phyloP scores from a whole-genome alignment of 2,888 invertebrate genomes.

The Hyalella azteca region DNA sequence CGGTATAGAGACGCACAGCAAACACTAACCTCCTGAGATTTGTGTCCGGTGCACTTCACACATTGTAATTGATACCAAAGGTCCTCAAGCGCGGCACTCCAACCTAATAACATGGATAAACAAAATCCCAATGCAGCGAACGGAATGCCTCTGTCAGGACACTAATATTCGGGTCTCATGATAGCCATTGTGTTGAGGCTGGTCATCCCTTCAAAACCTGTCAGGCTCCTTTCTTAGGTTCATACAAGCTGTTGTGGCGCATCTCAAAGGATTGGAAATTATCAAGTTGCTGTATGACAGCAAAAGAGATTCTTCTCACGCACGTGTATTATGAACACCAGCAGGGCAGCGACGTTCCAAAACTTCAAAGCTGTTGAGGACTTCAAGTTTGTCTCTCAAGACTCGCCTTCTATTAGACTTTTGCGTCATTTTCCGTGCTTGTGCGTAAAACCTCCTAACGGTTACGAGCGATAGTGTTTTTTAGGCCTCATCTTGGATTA shows the following conservation, averaged over 20 bases:
- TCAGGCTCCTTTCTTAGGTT: background rate
- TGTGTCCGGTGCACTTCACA: background rate
- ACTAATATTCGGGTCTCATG: slow-evolving; percentile 30
- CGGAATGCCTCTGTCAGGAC: slow-evolving; percentile 1
- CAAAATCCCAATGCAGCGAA: background rate
- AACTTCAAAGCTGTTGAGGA: too few species aligned
- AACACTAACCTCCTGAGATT: background rate
- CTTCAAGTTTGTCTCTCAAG: too few species aligned
- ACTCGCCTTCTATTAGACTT: too few species aligned
- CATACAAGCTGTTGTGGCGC: slow-evolving; percentile 19
- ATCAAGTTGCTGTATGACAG: background rate
- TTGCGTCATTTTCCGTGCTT: too few species aligned
- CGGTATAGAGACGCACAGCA: background rate
- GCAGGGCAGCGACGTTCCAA: background rate
- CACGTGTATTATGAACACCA: background rate
- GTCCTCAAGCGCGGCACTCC: slow-evolving; percentile 5
- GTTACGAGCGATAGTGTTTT: too few species aligned
- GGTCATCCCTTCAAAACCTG: background rate
- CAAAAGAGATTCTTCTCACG: slow-evolving; percentile 20
- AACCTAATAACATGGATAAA: slow-evolving; percentile 24
- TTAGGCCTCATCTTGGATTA: too few species aligned
- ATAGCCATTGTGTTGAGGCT: background rate
- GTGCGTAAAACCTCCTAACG: too few species aligned
- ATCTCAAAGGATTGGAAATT: slow-evolving; percentile 20
- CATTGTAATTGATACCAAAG: slow-evolving; percentile 19